phyloP scores from a whole-genome alignment of 2,797 vertebrate species.

The Rhabdophis nuchalis region DNA sequence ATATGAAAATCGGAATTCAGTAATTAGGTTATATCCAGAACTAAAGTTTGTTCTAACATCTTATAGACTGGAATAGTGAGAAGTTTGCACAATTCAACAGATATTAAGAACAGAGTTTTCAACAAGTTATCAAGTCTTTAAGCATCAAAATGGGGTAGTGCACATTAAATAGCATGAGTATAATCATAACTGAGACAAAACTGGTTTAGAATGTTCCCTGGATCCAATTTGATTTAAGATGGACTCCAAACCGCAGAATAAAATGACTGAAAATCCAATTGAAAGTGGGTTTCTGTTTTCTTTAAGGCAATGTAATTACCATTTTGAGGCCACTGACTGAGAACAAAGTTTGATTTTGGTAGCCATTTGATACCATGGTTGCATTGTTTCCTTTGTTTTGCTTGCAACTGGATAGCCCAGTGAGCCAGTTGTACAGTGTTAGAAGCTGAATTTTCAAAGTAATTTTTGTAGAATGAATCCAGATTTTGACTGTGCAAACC shows the following conservation, averaged over 20 bases:
- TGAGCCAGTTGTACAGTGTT: constrained; percentile 67
- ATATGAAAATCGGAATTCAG: not conserved
- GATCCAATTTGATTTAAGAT: constrained; percentile 6
- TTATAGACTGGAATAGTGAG: not conserved
- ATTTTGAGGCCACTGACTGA: constrained; percentile 66
- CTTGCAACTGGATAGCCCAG: constrained; percentile 72
- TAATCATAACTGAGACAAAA: not conserved
- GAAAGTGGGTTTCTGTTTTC: constrained; percentile 54
- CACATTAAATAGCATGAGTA: not conserved
- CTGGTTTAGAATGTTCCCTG: not conserved
- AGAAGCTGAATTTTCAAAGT: constrained; percentile 76
- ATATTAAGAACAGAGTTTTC: not conserved
- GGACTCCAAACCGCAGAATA: constrained; percentile 16
- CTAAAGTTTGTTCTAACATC: not conserved
- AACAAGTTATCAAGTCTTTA: not conserved
- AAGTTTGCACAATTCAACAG: not conserved
- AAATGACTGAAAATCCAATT: constrained; percentile 60
- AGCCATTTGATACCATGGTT: constrained; percentile 63
- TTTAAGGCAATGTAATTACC: constrained; percentile 53
- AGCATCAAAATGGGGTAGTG: not conserved
- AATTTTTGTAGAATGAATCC: constrained; percentile 72
- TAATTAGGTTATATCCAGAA: not conserved
- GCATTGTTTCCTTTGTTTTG: constrained; percentile 70
- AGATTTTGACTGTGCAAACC: constrained; percentile 69
- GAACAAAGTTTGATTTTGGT: constrained; percentile 70